Conservation (phyloP, 2,888 invertebrate species). For the Sarcophaga rosellei region DNA sequence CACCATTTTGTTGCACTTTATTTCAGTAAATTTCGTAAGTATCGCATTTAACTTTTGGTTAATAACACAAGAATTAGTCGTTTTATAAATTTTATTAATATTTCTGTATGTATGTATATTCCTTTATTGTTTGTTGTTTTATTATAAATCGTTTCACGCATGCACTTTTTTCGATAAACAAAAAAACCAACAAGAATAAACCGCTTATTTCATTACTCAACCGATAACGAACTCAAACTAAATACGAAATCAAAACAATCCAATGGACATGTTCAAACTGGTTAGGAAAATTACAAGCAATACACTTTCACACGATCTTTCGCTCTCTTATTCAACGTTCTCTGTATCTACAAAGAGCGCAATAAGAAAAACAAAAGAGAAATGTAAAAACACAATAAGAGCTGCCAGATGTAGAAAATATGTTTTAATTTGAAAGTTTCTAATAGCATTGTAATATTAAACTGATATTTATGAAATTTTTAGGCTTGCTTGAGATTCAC, state of each 20-base stretch:
- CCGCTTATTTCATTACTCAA: conserved; percentile 51
- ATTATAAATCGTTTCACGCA: conserved; percentile 41
- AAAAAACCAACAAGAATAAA: neutral
- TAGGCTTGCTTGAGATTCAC: too few species aligned
- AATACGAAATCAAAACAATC: conserved; percentile 55
- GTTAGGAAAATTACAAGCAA: conserved; percentile 42
- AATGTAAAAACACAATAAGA: neutral
- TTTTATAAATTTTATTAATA: neutral
- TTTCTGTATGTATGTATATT: neutral
- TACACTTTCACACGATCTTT: neutral
- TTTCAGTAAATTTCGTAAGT: conserved; percentile 7
- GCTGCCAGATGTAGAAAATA: too few species aligned
- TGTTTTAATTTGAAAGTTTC: too few species aligned
- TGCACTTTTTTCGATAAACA: conserved; percentile 19
- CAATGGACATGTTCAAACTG: conserved; percentile 60
- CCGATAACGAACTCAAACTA: conserved; percentile 68
- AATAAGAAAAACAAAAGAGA: neutral
- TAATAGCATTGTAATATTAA: too few species aligned
- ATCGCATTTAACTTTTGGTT: neutral
- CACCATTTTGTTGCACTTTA: neutral
- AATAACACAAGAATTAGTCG: neutral
- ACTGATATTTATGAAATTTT: too few species aligned
- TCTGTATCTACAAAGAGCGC: neutral
- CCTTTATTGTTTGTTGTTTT: conserved; percentile 13
- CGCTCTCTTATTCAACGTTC: neutral